These are phyloP conservation scores for Asobara japonica DNA, from an alignment of 1,140 invertebrate genomes.

Conservation along the genomic window DNA sequence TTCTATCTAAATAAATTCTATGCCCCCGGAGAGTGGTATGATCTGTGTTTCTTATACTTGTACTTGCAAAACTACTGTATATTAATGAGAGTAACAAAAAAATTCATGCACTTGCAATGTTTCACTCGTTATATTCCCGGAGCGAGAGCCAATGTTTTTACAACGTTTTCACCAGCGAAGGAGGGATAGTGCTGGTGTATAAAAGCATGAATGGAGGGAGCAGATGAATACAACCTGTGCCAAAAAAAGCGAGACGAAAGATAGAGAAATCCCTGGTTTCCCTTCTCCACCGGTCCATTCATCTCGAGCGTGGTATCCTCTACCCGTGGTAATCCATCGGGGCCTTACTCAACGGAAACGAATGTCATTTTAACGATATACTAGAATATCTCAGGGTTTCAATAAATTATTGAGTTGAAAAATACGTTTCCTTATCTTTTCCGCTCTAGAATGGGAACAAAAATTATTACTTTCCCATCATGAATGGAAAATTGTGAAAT, in stretches of 20 bases:
- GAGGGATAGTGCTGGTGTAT: slow-evolving; percentile 20
- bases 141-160: not conserved
- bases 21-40: too few species aligned
- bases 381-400: not conserved
- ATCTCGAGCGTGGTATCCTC: slow-evolving; percentile 6
- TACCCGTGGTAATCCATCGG: slow-evolving; percentile 1
- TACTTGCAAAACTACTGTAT: too few species aligned
- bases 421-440: not conserved
- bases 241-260: slow-evolving; percentile 36
- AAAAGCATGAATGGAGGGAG: slow-evolving; percentile 47
- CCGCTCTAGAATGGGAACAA: not conserved
- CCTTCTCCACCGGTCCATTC: not conserved
- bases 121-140: not conserved
- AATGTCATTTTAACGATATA: slow-evolving; percentile 8
- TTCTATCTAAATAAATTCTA: too few species aligned
- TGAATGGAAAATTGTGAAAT: too few species aligned
- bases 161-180: slow-evolving; percentile 19
- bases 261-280: slow-evolving; percentile 1
- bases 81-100: too few species aligned
- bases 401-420: not conserved
- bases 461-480: too few species aligned
- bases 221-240: slow-evolving; percentile 48
- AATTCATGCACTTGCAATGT: not conserved
- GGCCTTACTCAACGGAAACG: slow-evolving; percentile 16
- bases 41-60: too few species aligned